Conservation (phyloP, 2,113 vertebrate genomes). For the Elephas maximus region DNA sequence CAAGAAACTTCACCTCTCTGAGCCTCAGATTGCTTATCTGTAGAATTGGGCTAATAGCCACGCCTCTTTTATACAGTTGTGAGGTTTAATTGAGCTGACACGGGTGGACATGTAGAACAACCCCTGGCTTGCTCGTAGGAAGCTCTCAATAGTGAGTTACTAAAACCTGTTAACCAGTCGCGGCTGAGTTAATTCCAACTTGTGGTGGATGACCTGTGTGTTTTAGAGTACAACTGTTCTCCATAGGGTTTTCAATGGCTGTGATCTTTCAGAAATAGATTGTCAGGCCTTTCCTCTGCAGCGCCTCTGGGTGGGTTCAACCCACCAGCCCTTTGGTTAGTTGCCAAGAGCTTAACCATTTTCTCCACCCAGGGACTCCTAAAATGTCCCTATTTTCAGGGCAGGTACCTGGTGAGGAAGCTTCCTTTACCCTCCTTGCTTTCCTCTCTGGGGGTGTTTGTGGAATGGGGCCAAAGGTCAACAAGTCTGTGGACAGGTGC, state of each 20-base stretch:
- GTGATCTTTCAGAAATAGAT: neutral
- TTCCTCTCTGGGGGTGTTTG: neutral
- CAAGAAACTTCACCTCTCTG: neutral
- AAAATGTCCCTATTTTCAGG: neutral
- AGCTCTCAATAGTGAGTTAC: neutral
- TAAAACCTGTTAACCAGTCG: neutral
- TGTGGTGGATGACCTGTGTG: no score
- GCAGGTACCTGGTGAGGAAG: neutral
- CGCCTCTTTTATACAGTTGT: neutral
- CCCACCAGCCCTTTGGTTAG: neutral
- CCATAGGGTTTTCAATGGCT: neutral
- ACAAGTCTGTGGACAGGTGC: conserved; percentile 62
- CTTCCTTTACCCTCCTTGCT: neutral
- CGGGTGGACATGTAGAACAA: neutral
- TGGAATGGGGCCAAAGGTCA: conserved; percentile 21
- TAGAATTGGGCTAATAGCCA: neutral
- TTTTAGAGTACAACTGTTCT: neutral
- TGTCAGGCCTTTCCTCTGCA: neutral
- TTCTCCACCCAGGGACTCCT: no score
- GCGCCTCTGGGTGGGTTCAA: neutral
- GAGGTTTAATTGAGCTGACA: neutral
- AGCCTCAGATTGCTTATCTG: neutral
- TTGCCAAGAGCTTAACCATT: neutral
- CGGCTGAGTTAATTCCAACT: neutral
- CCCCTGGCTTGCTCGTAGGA: neutral